These are phyloP conservation scores for Cacoxenus indagator DNA, from an alignment of 2,888 invertebrate genomes.

Conservation along the genomic window DNA sequence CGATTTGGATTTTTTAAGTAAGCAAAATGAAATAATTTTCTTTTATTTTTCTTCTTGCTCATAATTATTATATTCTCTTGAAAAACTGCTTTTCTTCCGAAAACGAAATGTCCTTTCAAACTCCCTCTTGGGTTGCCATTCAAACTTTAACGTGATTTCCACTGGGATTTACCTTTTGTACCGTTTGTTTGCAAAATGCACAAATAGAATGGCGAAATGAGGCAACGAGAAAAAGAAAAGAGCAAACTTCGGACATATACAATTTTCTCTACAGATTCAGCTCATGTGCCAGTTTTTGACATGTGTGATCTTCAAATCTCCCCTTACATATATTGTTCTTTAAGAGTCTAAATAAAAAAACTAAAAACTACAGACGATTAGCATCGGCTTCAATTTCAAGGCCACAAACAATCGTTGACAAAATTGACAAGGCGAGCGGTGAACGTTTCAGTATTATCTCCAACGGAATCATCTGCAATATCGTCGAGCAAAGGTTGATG, in stretches of 20 bases:
- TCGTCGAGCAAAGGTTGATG: background rate
- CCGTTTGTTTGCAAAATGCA: background rate
- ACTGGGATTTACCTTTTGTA: background rate
- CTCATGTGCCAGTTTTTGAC: too few relatives aligned
- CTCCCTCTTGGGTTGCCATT: background rate
- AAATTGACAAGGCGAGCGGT: slow-evolving; percentile 41
- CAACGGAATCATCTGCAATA: too few relatives aligned
- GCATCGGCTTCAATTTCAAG: slow-evolving; percentile 58
- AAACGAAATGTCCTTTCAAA: background rate
- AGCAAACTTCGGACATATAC: too few relatives aligned
- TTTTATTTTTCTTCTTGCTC: background rate
- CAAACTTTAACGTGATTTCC: background rate
- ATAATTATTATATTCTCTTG: background rate
- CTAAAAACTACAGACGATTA: slow-evolving; percentile 39
- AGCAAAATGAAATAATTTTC: too few relatives aligned
- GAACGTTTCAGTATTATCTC: too few relatives aligned
- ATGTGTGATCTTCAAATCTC: too few relatives aligned
- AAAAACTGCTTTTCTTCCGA: background rate
- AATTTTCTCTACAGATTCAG: too few relatives aligned
- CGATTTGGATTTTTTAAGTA: too few relatives aligned
- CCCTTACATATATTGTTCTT: background rate
- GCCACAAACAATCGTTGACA: slow-evolving; percentile 55
- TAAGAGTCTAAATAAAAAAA: background rate
- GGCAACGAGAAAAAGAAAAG: background rate
- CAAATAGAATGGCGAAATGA: background rate